Evolutionary conservation across 1,140 invertebrate genomes (phyloP).

Genomic region (Zaprionus ghesquierei): DNA sequence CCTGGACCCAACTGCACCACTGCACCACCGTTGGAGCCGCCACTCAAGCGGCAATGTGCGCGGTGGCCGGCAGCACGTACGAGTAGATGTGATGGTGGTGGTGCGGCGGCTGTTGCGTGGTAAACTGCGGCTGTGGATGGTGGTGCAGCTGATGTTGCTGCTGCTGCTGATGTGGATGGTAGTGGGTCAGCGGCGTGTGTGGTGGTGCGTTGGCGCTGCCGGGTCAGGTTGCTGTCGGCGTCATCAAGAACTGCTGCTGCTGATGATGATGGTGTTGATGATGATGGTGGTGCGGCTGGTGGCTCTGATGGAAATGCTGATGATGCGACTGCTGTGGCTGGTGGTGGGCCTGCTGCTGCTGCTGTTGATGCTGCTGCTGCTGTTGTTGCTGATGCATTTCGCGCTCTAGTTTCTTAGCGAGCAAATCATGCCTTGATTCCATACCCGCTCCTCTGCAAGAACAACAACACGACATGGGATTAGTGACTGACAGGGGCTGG

Average conservation of each 20-base stretch:
- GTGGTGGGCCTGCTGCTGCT: constrained; percentile 70
- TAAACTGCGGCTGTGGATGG: constrained; percentile 34
- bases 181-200: constrained; percentile 36
- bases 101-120: constrained; percentile 37
- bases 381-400: constrained; percentile 76
- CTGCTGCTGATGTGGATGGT: constrained; percentile 47
- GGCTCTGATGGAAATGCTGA: constrained; percentile 62
- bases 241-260: constrained; percentile 81
- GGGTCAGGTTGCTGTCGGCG: constrained; percentile 82
- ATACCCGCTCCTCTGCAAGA: constrained; percentile 82
- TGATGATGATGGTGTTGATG: constrained; percentile 70
- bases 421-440: constrained; percentile 83
- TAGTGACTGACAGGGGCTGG: constrained; percentile 7
- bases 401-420: constrained; percentile 81
- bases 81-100: constrained; percentile 71
- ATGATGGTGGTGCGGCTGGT: constrained; percentile 63
- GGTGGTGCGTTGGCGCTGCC: constrained; percentile 62
- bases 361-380: constrained; percentile 59
- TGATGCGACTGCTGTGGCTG: constrained; percentile 59
- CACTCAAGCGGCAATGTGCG: constrained; percentile 72
- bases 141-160: constrained; percentile 40
- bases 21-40: constrained; percentile 24
- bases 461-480: constrained; percentile 18
- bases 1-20: constrained; percentile 30
- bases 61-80: constrained; percentile 73